Base-by-base conservation (phyloP, 1,140 invertebrate species). In the Lucilia sericata region DNA sequence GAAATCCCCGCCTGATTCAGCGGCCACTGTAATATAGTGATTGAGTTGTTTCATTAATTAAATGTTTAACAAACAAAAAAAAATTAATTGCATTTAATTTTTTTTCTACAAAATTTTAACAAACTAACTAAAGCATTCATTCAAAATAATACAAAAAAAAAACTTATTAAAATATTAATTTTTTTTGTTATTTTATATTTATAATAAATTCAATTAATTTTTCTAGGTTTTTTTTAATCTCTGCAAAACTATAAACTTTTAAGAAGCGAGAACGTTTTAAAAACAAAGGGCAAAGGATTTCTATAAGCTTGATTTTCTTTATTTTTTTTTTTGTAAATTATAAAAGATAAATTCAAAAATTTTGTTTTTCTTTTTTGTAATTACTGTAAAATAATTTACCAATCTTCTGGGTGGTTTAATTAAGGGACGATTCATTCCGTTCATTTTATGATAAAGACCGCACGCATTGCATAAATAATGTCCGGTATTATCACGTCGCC, bases 391-490 rank as follows among this genome's bases (percentile, higher is more conserved):
- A 70, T 19, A 70, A 85, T 91, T 95, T 96, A 97, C 96, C 96
- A 96, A 94, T 94, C 96, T 94, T 93, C 96, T 94, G 91, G 96
- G 95, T 92, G 96, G 96, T 93, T 96, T 96, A 86, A 96, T 94
- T 87, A 97, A 93, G 85, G 96, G 96, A 88, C 96, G 94, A 93
- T 97, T 97, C 94, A 96, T 96, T 92, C 97, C 96, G 93, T 98
- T 98, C 95, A 98, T 97, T 95, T 98, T 98, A 93, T 96, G 96
- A 93, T 98, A 98, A 86, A 98, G 95, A 88, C 97, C 96, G 93
- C 98, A 99, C 85, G 98, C 98, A 93, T 99, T 99, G 95, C 98
- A 99, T 88, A 99, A 94, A 93, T 99, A 99, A 93, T 99, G 98
- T 84, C 98, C 98, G 86, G 97, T 98, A 88, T 97, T 96, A 93